These are phyloP conservation scores for Protaetia brevitarsis DNA, from an alignment of 1,140 invertebrate species.

Conservation along the genomic window DNA sequence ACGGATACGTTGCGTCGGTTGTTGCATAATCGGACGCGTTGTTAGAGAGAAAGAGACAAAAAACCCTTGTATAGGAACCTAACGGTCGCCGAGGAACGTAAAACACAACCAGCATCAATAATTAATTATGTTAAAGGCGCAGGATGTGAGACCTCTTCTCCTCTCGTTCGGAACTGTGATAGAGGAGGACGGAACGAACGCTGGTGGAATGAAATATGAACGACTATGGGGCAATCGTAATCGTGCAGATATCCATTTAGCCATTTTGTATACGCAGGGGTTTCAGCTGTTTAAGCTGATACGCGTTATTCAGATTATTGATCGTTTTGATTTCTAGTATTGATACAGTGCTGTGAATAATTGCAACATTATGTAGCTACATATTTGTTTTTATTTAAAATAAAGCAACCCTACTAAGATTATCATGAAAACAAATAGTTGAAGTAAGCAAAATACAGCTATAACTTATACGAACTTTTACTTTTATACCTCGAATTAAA, in stretches of 20 bases:
- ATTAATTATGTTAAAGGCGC: constrained; percentile 8
- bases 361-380: no score
- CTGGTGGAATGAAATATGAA: neutral
- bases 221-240: neutral
- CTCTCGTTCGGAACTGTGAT: neutral
- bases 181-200: neutral
- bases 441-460: no score
- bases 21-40: constrained; percentile 5
- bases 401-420: no score
- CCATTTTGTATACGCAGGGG: neutral
- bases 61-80: neutral
- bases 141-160: neutral
- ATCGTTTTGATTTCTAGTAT: neutral
- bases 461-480: no score
- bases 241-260: neutral
- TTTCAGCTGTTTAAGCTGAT: neutral
- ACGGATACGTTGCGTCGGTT: neutral
- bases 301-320: neutral
- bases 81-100: neutral
- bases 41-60: neutral
- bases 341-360: neutral
- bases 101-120: neutral
- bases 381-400: no score
- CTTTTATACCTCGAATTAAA: no score
- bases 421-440: no score